A percentile compares a stretch with the other conserved stretches of the same genome.
Conservation (phyloP, 2,888 invertebrate species). For the Rhamnusium bicolor region DNA sequence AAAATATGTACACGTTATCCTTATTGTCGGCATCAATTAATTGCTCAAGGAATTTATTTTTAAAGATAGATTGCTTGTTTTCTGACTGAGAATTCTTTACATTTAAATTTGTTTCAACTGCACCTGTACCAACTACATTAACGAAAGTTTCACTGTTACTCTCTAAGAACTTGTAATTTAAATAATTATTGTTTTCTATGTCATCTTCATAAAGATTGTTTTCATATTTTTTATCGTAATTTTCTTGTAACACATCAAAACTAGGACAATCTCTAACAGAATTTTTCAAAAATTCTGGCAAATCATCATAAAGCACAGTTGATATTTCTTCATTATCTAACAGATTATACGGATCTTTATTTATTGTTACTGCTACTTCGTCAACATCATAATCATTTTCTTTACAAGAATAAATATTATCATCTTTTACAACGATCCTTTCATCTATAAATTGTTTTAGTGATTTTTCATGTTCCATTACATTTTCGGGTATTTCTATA, state of each 20-base stretch:
- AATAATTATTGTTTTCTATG: slow-evolving; percentile 20
- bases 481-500: slow-evolving; percentile 18
- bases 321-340: background rate
- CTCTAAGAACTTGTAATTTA: background rate
- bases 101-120: background rate
- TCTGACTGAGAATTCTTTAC: background rate
- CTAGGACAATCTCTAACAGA: background rate
- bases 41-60: background rate
- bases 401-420: background rate
- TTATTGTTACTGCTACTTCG: background rate
- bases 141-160: background rate
- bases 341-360: background rate
- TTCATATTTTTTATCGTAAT: background rate
- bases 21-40: slow-evolving; percentile 15
- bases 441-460: slow-evolving; percentile 20
- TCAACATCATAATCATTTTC: background rate
- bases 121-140: background rate
- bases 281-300: slow-evolving; percentile 32
- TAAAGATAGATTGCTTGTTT: background rate
- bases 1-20: slow-evolving; percentile 31
- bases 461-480: background rate
- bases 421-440: background rate
- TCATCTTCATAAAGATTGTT: background rate
- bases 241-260: background rate
- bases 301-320: slow-evolving; percentile 9